These are phyloP conservation scores for Pangasius krempfi DNA, from an alignment of 2,797 vertebrate genomes.

Conservation along the genomic window DNA sequence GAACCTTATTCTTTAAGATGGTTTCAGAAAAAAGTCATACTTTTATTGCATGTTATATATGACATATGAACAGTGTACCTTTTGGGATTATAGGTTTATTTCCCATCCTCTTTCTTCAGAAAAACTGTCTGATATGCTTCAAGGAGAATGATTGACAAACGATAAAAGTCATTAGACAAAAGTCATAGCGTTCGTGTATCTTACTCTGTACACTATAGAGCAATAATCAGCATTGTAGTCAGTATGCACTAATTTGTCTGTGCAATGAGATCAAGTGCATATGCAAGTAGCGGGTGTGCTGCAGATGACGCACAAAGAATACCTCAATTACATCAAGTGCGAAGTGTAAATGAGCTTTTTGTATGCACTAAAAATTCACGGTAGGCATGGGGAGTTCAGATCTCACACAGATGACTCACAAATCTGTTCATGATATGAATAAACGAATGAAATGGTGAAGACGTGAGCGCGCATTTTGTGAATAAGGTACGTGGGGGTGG, in stretches of 20 bases:
- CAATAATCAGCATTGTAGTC: background rate
- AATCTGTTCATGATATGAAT: background rate
- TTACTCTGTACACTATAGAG: background rate
- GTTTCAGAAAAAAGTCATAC: background rate
- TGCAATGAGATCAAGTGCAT: background rate
- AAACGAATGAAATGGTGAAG: background rate
- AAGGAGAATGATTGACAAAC: background rate
- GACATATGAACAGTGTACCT: background rate
- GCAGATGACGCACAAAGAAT: background rate
- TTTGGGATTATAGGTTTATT: background rate
- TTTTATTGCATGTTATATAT: background rate
- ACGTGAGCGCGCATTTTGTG: background rate
- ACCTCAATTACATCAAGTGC: background rate
- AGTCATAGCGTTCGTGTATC: background rate
- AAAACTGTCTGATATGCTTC: background rate
- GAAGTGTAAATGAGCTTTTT: background rate
- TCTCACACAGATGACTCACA: background rate
- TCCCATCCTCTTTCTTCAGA: background rate
- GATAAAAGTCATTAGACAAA: background rate
- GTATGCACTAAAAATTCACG: no score
- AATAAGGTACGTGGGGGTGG: no score
- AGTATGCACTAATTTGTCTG: background rate
- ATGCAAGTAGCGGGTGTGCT: background rate
- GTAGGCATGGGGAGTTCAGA: background rate
- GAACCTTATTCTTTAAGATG: background rate